These are phyloP conservation scores for Paradisaea rubra DNA, from an alignment of 2,113 vertebrate species.

Conservation along the genomic window DNA sequence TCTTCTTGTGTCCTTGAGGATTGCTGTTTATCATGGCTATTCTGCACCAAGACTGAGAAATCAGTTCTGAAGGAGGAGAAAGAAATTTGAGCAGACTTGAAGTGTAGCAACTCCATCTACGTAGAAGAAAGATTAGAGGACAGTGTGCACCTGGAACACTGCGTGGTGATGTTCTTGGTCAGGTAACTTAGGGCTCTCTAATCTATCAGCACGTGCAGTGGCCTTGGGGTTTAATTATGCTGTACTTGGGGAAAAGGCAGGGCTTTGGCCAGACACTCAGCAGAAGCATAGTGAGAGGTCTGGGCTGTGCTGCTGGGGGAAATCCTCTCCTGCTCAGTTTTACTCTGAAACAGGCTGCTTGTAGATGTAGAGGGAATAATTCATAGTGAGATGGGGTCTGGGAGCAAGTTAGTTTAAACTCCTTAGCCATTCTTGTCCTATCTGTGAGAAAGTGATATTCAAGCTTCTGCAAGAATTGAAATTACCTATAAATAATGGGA, in stretches of 20 bases:
- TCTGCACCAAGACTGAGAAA: background rate
- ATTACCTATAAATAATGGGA: constrained; percentile 25
- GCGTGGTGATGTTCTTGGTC: background rate
- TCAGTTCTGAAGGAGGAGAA: background rate
- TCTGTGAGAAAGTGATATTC: background rate
- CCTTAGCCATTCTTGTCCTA: background rate
- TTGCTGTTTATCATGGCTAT: background rate
- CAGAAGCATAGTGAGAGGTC: background rate
- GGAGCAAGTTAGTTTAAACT: background rate
- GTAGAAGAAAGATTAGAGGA: background rate
- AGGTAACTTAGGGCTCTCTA: background rate
- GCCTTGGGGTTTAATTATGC: background rate
- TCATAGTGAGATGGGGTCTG: background rate
- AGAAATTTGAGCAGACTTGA: background rate
- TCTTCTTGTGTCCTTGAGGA: constrained; percentile 7
- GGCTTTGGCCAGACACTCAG: background rate
- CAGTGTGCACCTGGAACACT: background rate
- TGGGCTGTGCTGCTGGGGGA: background rate
- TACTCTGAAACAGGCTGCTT: background rate
- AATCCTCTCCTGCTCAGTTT: background rate
- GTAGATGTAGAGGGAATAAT: background rate
- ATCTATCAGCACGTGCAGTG: background rate
- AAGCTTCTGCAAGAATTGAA: constrained; percentile 9
- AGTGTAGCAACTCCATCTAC: background rate
- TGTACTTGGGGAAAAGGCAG: background rate